Evolutionary conservation across 2,797 vertebrate genomes (phyloP).

Genomic region (Acropternis orthonyx): DNA sequence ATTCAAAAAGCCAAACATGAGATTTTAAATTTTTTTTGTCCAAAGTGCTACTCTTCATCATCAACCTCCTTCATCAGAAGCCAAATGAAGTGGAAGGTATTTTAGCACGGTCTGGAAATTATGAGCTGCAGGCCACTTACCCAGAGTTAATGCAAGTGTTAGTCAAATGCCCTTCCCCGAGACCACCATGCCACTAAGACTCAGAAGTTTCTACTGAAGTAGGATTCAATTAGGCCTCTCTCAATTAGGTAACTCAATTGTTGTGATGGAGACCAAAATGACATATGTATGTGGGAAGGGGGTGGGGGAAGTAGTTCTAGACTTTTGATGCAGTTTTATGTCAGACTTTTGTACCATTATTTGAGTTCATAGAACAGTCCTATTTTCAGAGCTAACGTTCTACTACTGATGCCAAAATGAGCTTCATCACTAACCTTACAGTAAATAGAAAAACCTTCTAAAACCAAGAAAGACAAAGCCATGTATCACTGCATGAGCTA

Average conservation of each 20-base stretch:
- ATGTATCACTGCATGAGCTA: accelerated
- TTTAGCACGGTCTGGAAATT: neutral
- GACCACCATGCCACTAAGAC: neutral
- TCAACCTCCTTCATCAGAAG: neutral
- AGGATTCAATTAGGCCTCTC: neutral
- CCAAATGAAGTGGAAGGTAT: neutral
- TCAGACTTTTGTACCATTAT: neutral
- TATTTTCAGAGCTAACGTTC: neutral
- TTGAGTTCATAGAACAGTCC: neutral
- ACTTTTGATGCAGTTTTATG: neutral
- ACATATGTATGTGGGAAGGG: neutral
- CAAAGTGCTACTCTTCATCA: neutral
- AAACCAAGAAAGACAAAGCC: neutral
- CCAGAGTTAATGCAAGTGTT: neutral
- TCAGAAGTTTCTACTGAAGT: neutral
- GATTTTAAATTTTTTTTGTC: neutral
- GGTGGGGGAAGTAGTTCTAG: neutral
- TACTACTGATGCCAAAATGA: neutral
- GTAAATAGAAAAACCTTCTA: neutral
- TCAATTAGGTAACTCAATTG: neutral
- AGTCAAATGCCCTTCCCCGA: neutral
- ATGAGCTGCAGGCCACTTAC: neutral
- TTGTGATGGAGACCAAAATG: neutral
- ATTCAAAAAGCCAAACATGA: neutral
- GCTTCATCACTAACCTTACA: neutral